Base-by-base conservation (phyloP, 1,140 invertebrate species). In the Pteromalus puparum region DNA sequence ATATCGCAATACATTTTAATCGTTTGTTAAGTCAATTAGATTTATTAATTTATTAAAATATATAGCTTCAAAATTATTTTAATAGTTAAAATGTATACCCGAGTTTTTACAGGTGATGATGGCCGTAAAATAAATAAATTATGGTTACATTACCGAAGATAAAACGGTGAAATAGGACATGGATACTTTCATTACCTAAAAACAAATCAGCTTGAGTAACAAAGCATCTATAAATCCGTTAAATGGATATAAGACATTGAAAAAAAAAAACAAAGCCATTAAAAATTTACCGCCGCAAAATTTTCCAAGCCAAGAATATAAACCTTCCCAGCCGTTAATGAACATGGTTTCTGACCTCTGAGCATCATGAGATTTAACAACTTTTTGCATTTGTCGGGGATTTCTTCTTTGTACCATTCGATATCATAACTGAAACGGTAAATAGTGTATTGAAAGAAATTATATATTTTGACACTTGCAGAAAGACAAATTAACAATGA, bases 91-190 rank as follows among this genome's bases (percentile, higher is more conserved):
- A 5, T 61, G 21, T 1, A 7, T n/a, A 9, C 21, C 6, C 18
- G 1, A n/a, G n/a, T 61, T 1, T 9, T 61, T 61, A 7, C 18
- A 21, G 53, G 1, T n/a, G 18, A 21, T 21, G 15, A 21, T 61
- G 6, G 7, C 21, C 53, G 7, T 7, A 61, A 61, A 5, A 61
- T n/a, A n/a, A 18, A 61, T 34, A 15, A 53, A 53, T 53, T 53
- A 21, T n/a, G 18, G 30, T n/a, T 74, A 77, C 46, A 77, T 77
- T 38, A 77, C 30, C 13, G 75, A 77, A 5, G 75, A 48, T 48
- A 77, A 42, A 26, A 77, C 46, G 26, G 75, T 77, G n/a, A 77
- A 77, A 15, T 77, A 77, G 9, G 75, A 77, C 75, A 77, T 77
- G 46, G 42, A 77, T 24, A 53, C 46, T 24, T 77, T 77, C 38